These are phyloP conservation scores for Chloroclysta siterata DNA, from an alignment of 2,888 invertebrate species.

Conservation along the genomic window DNA sequence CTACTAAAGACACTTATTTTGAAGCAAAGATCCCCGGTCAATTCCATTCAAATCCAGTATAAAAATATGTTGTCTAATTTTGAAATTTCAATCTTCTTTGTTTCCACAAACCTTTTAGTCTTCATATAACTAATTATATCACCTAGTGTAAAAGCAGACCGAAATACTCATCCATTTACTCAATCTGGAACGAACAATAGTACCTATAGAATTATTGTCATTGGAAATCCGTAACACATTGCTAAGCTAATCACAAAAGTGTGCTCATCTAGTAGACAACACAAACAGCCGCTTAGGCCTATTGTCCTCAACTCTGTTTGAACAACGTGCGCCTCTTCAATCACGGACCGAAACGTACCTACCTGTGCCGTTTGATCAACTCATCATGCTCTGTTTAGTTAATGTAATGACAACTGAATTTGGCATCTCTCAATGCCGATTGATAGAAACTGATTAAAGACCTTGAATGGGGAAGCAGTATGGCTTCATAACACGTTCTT, in stretches of 20 bases:
- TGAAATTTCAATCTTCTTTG: too few relatives aligned
- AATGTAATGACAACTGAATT: constrained; percentile 52
- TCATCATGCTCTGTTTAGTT: constrained; percentile 51
- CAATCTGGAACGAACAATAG: constrained; percentile 2
- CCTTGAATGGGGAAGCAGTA: background rate
- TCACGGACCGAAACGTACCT: constrained; percentile 53
- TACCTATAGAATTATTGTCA: constrained; percentile 30
- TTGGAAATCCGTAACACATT: constrained; percentile 44
- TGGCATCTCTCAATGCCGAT: constrained; percentile 18
- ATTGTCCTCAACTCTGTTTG: constrained; percentile 73
- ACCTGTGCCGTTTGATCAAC: constrained; percentile 56
- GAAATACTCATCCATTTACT: background rate
- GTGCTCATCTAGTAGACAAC: constrained; percentile 54
- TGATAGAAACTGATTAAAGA: constrained; percentile 9
- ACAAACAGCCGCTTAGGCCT: constrained; percentile 67
- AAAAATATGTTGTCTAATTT: too few relatives aligned
- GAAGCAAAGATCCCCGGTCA: too few relatives aligned
- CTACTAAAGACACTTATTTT: too few relatives aligned
- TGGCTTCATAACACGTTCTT: background rate
- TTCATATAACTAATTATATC: too few relatives aligned
- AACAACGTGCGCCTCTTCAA: constrained; percentile 65
- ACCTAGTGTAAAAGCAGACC: background rate
- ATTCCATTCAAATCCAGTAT: too few relatives aligned
- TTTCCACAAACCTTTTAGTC: too few relatives aligned
- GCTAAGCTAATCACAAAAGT: constrained; percentile 69